Percentiles rank a stretch among this genome's conserved stretches.
These are phyloP conservation scores for Phylloscopus trochilus DNA, from an alignment of 2,113 vertebrate species.

Conservation along the genomic window DNA sequence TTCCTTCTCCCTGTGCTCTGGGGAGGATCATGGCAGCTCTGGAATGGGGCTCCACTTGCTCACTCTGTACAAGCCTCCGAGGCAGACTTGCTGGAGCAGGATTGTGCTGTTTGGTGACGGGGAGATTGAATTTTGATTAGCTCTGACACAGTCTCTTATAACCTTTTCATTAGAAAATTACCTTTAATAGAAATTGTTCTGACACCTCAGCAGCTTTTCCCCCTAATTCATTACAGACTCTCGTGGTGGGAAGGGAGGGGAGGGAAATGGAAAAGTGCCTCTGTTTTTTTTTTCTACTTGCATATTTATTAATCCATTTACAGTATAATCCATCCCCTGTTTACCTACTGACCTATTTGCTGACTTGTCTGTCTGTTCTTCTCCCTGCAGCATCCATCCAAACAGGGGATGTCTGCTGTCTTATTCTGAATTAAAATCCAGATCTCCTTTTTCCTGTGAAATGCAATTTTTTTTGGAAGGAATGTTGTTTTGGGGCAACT, in stretches of 20 bases:
- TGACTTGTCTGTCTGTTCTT: not conserved
- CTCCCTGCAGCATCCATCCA: not conserved
- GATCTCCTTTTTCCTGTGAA: not conserved
- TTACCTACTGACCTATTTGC: not conserved
- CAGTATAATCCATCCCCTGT: not conserved
- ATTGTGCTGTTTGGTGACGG: not conserved
- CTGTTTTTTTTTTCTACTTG: not conserved
- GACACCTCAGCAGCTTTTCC: conserved; percentile 70
- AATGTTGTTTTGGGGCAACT: not conserved
- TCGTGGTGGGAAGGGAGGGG: not conserved
- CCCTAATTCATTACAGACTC: conserved; percentile 54
- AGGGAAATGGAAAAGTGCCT: not conserved
- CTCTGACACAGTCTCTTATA: conserved; percentile 63
- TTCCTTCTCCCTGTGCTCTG: not conserved
- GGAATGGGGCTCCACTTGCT: not conserved
- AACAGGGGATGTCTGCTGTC: not conserved
- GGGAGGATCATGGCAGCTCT: not conserved
- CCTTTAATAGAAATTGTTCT: conserved; percentile 78
- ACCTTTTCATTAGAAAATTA: conserved; percentile 82
- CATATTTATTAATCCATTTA: not conserved
- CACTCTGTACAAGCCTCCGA: not conserved
- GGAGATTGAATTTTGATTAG: conserved; percentile 69
- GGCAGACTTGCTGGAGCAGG: not conserved
- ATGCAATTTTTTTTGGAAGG: not conserved
- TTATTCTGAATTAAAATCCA: not conserved